A percentile compares a stretch with the other conserved stretches of the same genome.
Evolutionary conservation across 1,140 invertebrate species (phyloP).

Genomic region (Nylanderia fulva): DNA sequence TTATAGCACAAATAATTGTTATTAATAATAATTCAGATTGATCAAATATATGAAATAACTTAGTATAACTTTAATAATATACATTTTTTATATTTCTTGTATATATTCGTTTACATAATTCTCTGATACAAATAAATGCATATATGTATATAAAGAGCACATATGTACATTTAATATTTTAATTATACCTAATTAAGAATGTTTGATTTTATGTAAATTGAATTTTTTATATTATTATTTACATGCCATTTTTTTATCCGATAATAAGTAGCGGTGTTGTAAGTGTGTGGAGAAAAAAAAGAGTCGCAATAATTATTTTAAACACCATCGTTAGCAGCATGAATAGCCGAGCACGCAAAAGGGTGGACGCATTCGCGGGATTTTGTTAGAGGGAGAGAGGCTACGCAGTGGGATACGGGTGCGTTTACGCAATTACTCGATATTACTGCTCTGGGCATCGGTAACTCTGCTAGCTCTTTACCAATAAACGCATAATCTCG

Average conservation of each 20-base stretch:
- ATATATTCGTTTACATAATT: too few relatives aligned
- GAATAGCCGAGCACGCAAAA: constrained; percentile 49
- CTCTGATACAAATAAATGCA: too few relatives aligned
- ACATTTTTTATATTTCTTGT: not conserved
- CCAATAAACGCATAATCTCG: constrained; percentile 79
- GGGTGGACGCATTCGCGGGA: constrained; percentile 59
- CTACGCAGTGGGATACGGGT: constrained; percentile 70
- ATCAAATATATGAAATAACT: not conserved
- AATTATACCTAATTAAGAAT: not conserved
- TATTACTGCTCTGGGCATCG: constrained; percentile 78
- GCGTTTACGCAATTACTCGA: constrained; percentile 79
- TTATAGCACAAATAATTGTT: constrained; percentile 30
- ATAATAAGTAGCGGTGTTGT: not conserved
- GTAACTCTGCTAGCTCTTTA: constrained; percentile 74
- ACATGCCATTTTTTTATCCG: not conserved
- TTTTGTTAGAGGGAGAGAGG: constrained; percentile 64
- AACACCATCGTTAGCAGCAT: constrained; percentile 43
- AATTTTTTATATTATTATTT: constrained; percentile 21
- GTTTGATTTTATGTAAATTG: not conserved
- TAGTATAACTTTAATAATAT: not conserved
- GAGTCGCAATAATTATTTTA: constrained; percentile 63
- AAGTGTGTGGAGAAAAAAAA: not conserved
- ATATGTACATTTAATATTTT: not conserved
- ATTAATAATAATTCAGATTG: not conserved
- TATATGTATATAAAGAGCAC: too few relatives aligned